Evolutionary conservation across 64 coral and sea anemone species (phyloP).

Genomic region (Anthopleura sola): DNA sequence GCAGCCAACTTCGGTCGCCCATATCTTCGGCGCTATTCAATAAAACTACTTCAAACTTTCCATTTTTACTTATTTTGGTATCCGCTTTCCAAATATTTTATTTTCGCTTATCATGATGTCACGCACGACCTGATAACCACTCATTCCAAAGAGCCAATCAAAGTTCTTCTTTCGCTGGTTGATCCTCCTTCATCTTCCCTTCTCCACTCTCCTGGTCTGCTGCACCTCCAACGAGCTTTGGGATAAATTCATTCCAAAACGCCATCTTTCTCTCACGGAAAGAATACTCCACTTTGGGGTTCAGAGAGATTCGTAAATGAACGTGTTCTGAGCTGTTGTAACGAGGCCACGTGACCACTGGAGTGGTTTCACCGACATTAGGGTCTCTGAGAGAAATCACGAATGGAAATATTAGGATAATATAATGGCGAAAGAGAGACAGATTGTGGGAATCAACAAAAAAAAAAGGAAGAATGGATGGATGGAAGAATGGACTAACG

Average conservation of each 20-base stretch:
- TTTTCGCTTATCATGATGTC: too few relatives aligned
- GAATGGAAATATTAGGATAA: too few relatives aligned
- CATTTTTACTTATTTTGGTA: too few relatives aligned
- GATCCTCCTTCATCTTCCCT: background rate
- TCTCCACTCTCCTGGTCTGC: background rate
- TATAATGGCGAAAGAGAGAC: too few relatives aligned
- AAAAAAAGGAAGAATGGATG: too few relatives aligned
- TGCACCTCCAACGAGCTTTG: background rate
- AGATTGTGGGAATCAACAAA: too few relatives aligned
- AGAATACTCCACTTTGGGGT: constrained; percentile 35
- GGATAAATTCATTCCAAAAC: constrained; percentile 78
- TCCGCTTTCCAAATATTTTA: too few relatives aligned
- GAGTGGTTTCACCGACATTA: background rate
- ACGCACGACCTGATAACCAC: too few relatives aligned
- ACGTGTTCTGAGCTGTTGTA: background rate
- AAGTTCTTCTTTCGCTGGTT: background rate
- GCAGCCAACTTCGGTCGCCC: too few relatives aligned
- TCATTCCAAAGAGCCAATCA: too few relatives aligned
- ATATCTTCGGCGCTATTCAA: too few relatives aligned
- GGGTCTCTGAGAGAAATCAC: background rate
- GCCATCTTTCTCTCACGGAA: constrained; percentile 37
- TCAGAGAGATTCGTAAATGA: constrained; percentile 2
- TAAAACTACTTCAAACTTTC: too few relatives aligned
- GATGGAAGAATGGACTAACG: background rate
- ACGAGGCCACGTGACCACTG: background rate